A percentile compares a stretch with the other conserved stretches of the same genome.
phyloP scores from a whole-genome alignment of 2,113 vertebrate species.

The Pomatostomus ruficeps region DNA sequence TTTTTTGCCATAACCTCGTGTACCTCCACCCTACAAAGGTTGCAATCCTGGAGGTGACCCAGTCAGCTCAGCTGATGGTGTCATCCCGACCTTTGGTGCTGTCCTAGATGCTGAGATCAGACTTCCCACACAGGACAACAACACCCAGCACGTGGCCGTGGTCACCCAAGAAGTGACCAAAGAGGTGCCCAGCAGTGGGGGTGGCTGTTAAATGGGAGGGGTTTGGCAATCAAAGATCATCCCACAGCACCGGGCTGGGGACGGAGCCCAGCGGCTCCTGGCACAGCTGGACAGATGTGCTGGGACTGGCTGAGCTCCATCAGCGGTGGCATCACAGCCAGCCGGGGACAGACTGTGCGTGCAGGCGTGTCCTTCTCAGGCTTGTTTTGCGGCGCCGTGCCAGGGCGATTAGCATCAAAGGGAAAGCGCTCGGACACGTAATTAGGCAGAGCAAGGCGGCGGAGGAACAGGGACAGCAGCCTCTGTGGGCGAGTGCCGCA shows the following conservation, averaged over 20 bases:
- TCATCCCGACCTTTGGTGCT: not conserved
- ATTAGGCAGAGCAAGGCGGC: conserved; percentile 19
- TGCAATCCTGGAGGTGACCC: not conserved
- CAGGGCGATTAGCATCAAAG: conserved; percentile 42
- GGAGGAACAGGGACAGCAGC: not conserved
- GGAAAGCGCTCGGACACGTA: not conserved
- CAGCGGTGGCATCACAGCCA: not conserved
- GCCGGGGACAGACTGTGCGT: not conserved
- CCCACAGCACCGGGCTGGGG: not conserved
- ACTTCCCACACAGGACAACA: not conserved
- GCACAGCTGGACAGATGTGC: not conserved
- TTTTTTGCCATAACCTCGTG: not conserved
- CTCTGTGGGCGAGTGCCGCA: not conserved
- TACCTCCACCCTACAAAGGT: not conserved
- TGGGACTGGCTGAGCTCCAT: not conserved
- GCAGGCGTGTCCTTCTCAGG: not conserved
- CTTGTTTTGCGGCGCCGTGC: not conserved
- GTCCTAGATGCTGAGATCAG: not conserved
- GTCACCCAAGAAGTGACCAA: not conserved
- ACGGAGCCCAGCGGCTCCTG: not conserved
- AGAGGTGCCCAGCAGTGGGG: not conserved
- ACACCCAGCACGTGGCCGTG: not conserved
- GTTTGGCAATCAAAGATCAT: not conserved
- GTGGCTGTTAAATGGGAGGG: not conserved
- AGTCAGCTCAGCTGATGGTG: not conserved